Base-by-base conservation (phyloP, 1,140 invertebrate genomes). In the Papilio dardanus region DNA sequence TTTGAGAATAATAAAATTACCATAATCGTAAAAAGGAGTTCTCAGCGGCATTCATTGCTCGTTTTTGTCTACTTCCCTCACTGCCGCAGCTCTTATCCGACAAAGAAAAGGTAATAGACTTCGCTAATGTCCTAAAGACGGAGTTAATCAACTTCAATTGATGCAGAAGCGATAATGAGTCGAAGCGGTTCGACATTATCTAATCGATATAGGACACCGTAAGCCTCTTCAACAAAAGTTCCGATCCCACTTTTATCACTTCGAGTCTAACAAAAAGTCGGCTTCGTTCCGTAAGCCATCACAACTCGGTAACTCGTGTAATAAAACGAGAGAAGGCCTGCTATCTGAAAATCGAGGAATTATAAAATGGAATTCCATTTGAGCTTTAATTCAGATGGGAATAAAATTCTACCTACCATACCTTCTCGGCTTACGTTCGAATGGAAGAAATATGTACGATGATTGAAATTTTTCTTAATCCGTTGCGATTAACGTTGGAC, bases 391-490 rank as follows among this genome's bases (percentile, higher is more conserved):
- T 87, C 84, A 78, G 78, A 81, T 81, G 83, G 83, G 85, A 81
- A 82, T 86, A 79, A 83, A 85, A 86, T 83, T 79, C 84, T 83
- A 81, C 76, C 76, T 62, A 77, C 66, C 77, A 66, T 73, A 75
- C 76, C 79, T 81, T 80, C 69, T 74, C 81, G 79, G 80, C 80
- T 77, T 78, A 76, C 67, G 71, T 76, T 30, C 68, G 50, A 37
- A 37, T 30, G 62, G 71, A 76, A 67, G 50, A 77, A 71, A 77
- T 79, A 79, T 82, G 79, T 76, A 80, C 77, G 79, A 86, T 88
- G 87, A 89, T 89, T 89, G 88, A 89, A 87, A 85, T 84, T 88
- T 88, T 87, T 86, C 84, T 85, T 83, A 84, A 86, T 88, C 81
- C 82, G 81, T 75, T 42, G 42, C 50, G 75, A 76, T 80, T 80